These are phyloP conservation scores for Hirtodrosophila confusa DNA, from an alignment of 2,888 invertebrate genomes.

Conservation along the genomic window DNA sequence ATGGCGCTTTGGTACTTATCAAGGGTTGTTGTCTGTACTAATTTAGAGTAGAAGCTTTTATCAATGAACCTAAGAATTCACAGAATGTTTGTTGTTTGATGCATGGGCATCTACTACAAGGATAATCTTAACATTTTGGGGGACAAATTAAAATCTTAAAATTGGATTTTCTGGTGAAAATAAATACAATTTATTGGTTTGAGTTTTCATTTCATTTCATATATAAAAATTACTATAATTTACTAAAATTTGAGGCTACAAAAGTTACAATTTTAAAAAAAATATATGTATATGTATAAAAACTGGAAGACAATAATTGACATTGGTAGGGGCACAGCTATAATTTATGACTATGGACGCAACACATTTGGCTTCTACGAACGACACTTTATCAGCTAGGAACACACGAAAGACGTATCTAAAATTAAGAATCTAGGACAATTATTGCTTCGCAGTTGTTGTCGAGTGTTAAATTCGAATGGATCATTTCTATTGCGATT, in stretches of 20 bases:
- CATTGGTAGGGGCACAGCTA: conserved; percentile 34
- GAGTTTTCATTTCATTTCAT: conserved; percentile 12
- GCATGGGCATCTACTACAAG: too few species aligned
- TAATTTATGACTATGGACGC: conserved; percentile 66
- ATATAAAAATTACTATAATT: conserved; percentile 32
- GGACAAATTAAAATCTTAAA: too few species aligned
- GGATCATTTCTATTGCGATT: conserved; percentile 22
- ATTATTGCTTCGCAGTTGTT: conserved; percentile 47
- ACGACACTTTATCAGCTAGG: conserved; percentile 53
- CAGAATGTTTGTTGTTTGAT: too few species aligned
- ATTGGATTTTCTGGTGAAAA: background rate
- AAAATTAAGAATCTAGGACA: conserved; percentile 24
- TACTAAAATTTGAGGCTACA: conserved; percentile 54
- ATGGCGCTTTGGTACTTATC: too few species aligned
- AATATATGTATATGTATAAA: background rate
- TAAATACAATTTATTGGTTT: conserved; percentile 14
- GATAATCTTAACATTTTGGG: too few species aligned
- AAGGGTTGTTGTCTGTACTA: too few species aligned
- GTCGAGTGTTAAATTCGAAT: conserved; percentile 56
- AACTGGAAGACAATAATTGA: conserved; percentile 67
- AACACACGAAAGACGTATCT: conserved; percentile 52
- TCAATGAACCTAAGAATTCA: too few species aligned
- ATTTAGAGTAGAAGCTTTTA: too few species aligned
- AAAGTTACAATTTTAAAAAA: conserved; percentile 25
- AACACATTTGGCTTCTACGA: conserved; percentile 43